Percentiles rank a stretch among this genome's conserved stretches.
Evolutionary conservation across 2,888 invertebrate species (phyloP).

Genomic region (Drosophila conformis): DNA sequence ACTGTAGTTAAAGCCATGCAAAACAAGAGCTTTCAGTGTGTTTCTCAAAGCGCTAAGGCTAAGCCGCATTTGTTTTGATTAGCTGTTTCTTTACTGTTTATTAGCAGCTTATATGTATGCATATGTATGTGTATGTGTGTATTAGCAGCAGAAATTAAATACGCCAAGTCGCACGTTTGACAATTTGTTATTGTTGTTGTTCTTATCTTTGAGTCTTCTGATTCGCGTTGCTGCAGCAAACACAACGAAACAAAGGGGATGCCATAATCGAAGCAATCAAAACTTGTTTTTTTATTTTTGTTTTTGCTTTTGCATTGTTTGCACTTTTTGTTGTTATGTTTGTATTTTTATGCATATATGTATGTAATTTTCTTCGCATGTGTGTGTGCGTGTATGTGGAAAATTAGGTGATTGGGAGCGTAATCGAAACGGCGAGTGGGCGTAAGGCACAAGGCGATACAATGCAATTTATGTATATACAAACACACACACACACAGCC

Average conservation of each 20-base stretch:
- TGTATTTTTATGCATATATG: background rate
- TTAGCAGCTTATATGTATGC: background rate
- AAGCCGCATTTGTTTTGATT: conserved; percentile 21
- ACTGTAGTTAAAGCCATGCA: conserved; percentile 3
- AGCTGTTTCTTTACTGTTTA: background rate
- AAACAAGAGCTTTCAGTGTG: conserved; percentile 1
- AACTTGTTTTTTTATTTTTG: conserved; percentile 38
- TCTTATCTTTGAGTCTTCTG: conserved; percentile 2
- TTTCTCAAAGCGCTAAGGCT: conserved; percentile 7
- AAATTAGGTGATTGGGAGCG: conserved; percentile 21
- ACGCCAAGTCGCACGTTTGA: conserved; percentile 38
- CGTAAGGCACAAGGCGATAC: conserved; percentile 35
- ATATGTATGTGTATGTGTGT: background rate
- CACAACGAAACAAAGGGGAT: conserved; percentile 25
- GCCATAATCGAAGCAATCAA: conserved; percentile 37
- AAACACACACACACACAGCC: background rate
- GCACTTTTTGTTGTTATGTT: background rate
- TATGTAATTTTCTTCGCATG: background rate
- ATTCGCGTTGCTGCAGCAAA: conserved; percentile 24
- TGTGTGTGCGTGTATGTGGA: background rate
- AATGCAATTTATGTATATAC: conserved; percentile 21
- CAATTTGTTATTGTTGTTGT: conserved; percentile 20
- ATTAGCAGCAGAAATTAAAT: conserved; percentile 16
- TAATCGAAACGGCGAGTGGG: conserved; percentile 36
- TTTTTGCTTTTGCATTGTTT: conserved; percentile 8